Conservation (phyloP, 2,888 invertebrate genomes). For the Folsomia manolachei region DNA sequence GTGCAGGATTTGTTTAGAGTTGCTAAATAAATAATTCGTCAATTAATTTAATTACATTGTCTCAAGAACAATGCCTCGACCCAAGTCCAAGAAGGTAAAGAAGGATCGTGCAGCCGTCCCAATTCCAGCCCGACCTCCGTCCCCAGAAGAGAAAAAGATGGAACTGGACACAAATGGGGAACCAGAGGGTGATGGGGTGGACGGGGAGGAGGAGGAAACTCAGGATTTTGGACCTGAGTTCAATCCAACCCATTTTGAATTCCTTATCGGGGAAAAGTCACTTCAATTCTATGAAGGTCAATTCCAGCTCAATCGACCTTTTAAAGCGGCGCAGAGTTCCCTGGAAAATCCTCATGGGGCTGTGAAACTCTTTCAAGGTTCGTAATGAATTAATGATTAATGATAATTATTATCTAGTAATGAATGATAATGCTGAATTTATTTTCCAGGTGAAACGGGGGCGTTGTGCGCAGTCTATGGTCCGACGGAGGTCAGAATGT, state of each 20-base stretch:
- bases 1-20: no score
- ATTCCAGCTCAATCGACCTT: conserved; percentile 28
- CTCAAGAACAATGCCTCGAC: neutral
- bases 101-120: neutral
- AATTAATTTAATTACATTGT: neutral
- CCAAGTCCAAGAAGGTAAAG: neutral
- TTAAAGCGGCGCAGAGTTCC: conserved; percentile 27
- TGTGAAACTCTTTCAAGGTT: conserved; percentile 43
- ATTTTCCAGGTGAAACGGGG: conserved; percentile 39
- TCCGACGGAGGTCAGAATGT: conserved; percentile 43
- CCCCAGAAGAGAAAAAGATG: neutral
- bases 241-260: conserved; percentile 14
- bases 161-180: conserved; percentile 7
- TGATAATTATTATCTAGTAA: neutral
- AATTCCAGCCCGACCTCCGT: neutral
- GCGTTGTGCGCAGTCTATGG: conserved; percentile 43
- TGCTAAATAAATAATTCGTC: neutral
- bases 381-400: neutral
- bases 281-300: conserved; percentile 12
- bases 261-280: conserved; percentile 13
- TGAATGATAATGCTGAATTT: neutral
- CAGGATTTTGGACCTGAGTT: conserved; percentile 24
- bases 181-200: conserved; percentile 14
- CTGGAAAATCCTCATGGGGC: conserved; percentile 43
- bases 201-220: conserved; percentile 19